Conservation (phyloP, 2,888 invertebrate genomes). For the Tachina fera region DNA sequence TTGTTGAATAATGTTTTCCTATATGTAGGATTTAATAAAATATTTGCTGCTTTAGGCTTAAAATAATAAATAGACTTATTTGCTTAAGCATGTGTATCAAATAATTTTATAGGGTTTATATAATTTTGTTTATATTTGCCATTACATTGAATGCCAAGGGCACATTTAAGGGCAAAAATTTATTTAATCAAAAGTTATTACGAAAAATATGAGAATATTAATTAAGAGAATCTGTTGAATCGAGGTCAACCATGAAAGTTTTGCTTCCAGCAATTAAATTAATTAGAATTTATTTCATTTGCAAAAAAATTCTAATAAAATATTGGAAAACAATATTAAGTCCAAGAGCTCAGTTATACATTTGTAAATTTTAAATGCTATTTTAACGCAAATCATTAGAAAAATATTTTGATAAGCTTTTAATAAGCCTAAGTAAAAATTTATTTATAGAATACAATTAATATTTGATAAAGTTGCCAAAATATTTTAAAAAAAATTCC, state of each 20-base stretch:
- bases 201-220: background rate
- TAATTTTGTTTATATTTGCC: conserved; percentile 20
- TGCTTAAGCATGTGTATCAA: background rate
- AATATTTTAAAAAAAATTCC: no score
- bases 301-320: no score
- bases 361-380: no score
- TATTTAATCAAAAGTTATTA: background rate
- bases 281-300: background rate
- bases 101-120: conserved; percentile 14
- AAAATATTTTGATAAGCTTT: no score
- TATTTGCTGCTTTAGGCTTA: background rate
- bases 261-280: background rate
- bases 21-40: background rate
- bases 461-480: no score
- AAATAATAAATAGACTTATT: background rate
- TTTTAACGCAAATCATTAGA: no score
- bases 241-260: background rate
- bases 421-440: no score
- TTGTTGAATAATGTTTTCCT: background rate
- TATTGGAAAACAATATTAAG: no score
- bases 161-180: background rate
- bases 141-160: conserved; percentile 1
- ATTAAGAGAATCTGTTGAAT: background rate
- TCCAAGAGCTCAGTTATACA: no score
- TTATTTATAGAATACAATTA: no score